These are phyloP conservation scores for Monochamus alternatus DNA, from an alignment of 2,888 invertebrate species.

Conservation along the genomic window DNA sequence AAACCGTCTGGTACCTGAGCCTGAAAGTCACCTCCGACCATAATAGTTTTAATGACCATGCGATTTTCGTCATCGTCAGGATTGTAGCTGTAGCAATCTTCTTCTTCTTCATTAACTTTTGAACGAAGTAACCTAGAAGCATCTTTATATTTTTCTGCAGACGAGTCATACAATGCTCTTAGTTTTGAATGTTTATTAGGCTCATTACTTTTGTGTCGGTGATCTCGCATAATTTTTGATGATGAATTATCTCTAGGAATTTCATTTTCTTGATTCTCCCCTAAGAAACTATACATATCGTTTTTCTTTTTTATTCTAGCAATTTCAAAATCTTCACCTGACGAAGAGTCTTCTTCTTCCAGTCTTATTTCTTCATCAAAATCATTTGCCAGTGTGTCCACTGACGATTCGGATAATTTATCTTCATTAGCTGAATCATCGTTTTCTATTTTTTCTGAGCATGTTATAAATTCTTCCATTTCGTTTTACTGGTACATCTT, in stretches of 20 bases:
- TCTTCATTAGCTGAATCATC: constrained; percentile 68
- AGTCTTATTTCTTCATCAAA: constrained; percentile 97
- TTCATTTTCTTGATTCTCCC: constrained; percentile 68
- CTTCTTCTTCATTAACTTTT: constrained; percentile 84
- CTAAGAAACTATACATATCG: constrained; percentile 80
- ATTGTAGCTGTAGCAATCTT: constrained; percentile 80
- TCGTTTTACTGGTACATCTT: constrained; percentile 43
- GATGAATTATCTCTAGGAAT: constrained; percentile 56
- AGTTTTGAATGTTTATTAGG: constrained; percentile 72
- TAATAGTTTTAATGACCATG: constrained; percentile 85
- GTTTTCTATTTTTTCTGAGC: constrained; percentile 63
- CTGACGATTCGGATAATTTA: constrained; percentile 88
- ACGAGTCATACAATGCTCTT: constrained; percentile 73
- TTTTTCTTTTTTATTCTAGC: constrained; percentile 49
- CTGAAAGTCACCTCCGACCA: constrained; percentile 96
- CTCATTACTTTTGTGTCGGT: constrained; percentile 62
- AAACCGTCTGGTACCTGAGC: constrained; percentile 94
- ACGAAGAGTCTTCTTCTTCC: constrained; percentile 93
- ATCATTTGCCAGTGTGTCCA: constrained; percentile 97
- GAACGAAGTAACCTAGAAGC: constrained; percentile 74
- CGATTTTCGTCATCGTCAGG: constrained; percentile 92
- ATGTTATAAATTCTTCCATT: constrained; percentile 65
- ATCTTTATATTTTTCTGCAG: constrained; percentile 69
- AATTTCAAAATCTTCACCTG: constrained; percentile 83
- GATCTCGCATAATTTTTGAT: constrained; percentile 68